phyloP scores from a whole-genome alignment of 2,113 vertebrate species.

The Mormoops blainvillei region DNA sequence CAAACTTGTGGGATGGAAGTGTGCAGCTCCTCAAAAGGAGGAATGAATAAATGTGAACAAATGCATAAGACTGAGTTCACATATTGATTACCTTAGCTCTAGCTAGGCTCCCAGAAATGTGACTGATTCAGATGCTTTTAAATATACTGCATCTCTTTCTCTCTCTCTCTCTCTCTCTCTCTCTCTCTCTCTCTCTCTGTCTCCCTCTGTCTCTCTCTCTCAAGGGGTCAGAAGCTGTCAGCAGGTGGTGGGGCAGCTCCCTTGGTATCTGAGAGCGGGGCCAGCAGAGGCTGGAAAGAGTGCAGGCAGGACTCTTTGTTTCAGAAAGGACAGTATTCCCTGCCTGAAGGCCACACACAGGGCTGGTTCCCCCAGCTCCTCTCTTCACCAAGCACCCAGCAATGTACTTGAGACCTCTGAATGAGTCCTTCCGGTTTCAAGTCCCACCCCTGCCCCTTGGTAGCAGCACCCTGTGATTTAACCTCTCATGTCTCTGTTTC shows the following conservation, averaged over 20 bases:
- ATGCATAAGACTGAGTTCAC: neutral
- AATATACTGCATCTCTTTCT: neutral
- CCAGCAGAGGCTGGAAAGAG: constrained; percentile 8
- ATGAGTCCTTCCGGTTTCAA: neutral
- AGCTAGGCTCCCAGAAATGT: constrained; percentile 31
- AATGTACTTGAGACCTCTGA: neutral
- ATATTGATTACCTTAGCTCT: constrained; percentile 50
- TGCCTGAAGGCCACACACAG: neutral
- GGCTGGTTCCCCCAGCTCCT: neutral
- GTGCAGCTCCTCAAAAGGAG: neutral
- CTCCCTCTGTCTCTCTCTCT: neutral
- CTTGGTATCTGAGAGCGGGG: neutral
- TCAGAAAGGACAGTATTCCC: neutral
- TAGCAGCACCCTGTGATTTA: neutral
- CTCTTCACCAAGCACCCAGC: too few relatives aligned
- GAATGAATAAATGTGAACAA: constrained; percentile 22
- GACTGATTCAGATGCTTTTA: constrained; percentile 40
- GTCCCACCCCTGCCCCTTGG: neutral
- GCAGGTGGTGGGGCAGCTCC: neutral
- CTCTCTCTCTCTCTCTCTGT: neutral
- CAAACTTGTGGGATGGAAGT: neutral
- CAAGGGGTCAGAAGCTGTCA: neutral
- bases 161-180: neutral
- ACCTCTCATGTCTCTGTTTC: neutral
- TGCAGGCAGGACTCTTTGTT: neutral